phyloP scores from a whole-genome alignment of 1,140 invertebrate species.

The Drosophila arizonae region DNA sequence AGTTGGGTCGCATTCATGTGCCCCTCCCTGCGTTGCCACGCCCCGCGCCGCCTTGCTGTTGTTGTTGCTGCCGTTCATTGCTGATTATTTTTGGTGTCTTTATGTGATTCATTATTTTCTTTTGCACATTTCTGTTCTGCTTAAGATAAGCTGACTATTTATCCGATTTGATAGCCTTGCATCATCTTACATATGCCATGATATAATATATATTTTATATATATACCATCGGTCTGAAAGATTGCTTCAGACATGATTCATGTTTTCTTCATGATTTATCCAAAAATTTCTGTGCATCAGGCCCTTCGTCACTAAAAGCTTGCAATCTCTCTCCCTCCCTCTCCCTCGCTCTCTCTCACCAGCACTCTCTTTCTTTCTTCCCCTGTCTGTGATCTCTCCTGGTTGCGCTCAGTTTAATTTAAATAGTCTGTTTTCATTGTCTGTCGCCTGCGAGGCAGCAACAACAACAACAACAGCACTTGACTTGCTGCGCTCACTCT shows the following conservation, averaged over 20 bases:
- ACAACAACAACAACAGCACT: conserved; percentile 10
- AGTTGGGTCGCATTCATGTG: background rate
- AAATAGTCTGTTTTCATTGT: conserved; percentile 39
- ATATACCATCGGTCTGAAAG: background rate
- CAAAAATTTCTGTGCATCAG: conserved; percentile 25
- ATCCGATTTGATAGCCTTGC: conserved; percentile 12
- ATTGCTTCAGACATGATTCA: background rate
- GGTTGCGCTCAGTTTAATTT: conserved; percentile 64
- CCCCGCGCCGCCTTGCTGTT: background rate
- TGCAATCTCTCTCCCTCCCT: conserved; percentile 10
- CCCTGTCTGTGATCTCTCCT: conserved; percentile 38
- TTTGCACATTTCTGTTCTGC: conserved; percentile 20
- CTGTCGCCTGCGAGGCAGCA: conserved; percentile 30
- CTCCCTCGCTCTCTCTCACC: background rate
- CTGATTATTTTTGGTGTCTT: conserved; percentile 59
- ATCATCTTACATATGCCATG: background rate
- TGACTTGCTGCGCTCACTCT: background rate
- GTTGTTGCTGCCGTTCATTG: background rate
- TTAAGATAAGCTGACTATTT: conserved; percentile 48
- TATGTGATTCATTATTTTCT: conserved; percentile 73
- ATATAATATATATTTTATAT: background rate
- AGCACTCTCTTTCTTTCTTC: background rate
- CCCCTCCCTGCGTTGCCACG: too few relatives aligned
- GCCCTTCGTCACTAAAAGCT: conserved; percentile 8
- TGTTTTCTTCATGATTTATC: background rate